Evolutionary conservation across 2,888 invertebrate genomes (phyloP), one percentile per base, ranked within the genome.

Genomic region (Mythimna lalbum): DNA sequence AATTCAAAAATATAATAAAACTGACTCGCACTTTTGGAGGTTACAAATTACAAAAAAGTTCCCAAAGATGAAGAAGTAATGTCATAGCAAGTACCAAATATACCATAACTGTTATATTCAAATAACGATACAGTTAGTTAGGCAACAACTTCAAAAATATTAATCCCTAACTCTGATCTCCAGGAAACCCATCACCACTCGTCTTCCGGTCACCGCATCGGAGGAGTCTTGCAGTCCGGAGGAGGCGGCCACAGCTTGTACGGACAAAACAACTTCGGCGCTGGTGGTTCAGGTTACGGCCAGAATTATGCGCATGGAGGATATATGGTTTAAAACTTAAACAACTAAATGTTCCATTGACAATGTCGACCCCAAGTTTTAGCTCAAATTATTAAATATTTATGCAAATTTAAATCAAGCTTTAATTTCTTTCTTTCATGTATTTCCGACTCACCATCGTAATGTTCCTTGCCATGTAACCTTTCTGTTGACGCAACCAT

Each of bases 111-210:
- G 39, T 14, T 43, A 4, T 43, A 17, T 43, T 43, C 39, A 43
- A 43, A 43, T 43, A 43, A 17, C 4, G 9, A 12, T 43, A 43
- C 39, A 14, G 3, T 5, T 39, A 6, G 39, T 39, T 43, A 14
- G 39, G 39, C 39, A 43, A 43, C 4, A 9, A 17, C 39, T 17
- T 47, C 17, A 47, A 21, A 9, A 4, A 33, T 43, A 53, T 36
- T 55, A 53, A 63, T 12, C 17, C 3, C 1, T n/a, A 7, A 43
- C 9, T n/a, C 9, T 6, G 1, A 31, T 50, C 36, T 0, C 9
- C 60, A 84, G 85, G 50, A 65, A 19, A 79, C 79, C 21, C 83
- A 85, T 43, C 70, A 73, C 6, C 83, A 79, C 66, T 55, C 72
- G 57, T 57, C 75, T 0, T 63, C 68, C 0, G 75, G 56, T 14